A percentile compares a stretch with the other conserved stretches of the same genome.
These are phyloP conservation scores for Agrotis clavis DNA, from an alignment of 2,888 invertebrate genomes.

Conservation along the genomic window DNA sequence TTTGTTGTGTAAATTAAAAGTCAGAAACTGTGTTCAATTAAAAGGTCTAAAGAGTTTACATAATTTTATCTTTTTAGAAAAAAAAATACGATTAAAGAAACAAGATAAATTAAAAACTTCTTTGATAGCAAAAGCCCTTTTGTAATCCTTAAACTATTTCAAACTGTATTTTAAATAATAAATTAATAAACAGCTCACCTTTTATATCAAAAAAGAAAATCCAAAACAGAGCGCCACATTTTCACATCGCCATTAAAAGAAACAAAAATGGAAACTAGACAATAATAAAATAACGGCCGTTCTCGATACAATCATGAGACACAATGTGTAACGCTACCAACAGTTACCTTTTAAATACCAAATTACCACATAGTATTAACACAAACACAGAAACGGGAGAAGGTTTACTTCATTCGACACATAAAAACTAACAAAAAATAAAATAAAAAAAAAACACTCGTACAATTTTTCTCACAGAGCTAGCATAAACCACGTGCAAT, in stretches of 20 bases:
- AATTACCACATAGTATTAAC: constrained; percentile 56
- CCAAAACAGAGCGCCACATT: constrained; percentile 58
- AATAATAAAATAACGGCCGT: constrained; percentile 64
- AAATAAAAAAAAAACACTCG: not conserved
- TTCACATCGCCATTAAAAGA: constrained; percentile 44
- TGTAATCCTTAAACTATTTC: not conserved
- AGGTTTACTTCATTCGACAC: constrained; percentile 31
- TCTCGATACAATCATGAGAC: constrained; percentile 63
- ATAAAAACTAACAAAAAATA: not conserved
- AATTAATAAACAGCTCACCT: constrained; percentile 45
- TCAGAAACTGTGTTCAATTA: not conserved
- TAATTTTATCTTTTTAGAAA: not conserved
- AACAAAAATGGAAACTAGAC: constrained; percentile 34
- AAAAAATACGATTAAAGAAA: not conserved
- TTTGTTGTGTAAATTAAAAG: not conserved
- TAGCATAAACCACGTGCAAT: constrained; percentile 15
- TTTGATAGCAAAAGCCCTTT: not conserved
- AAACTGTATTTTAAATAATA: not conserved
- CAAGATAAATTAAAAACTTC: not conserved
- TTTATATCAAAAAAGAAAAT: constrained; percentile 35
- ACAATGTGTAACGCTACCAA: constrained; percentile 69
- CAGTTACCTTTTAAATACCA: constrained; percentile 74
- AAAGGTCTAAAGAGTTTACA: not conserved
- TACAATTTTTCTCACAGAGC: not conserved
- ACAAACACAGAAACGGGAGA: constrained; percentile 26